A percentile compares a stretch with the other conserved stretches of the same genome.
phyloP scores from a whole-genome alignment of 2,888 invertebrate genomes.

The Athalia rosae region DNA sequence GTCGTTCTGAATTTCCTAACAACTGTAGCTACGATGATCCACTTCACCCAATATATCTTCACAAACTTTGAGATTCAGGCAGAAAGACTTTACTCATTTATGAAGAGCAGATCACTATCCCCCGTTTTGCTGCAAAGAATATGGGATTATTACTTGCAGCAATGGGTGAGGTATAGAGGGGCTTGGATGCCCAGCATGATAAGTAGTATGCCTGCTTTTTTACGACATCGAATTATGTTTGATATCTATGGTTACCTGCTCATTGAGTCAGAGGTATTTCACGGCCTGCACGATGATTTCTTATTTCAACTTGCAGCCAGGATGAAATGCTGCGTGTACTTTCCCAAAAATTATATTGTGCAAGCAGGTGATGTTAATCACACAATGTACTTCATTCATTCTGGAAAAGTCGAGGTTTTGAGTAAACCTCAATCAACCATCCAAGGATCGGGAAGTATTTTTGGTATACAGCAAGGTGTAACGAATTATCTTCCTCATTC shows the following conservation, averaged over 20 bases:
- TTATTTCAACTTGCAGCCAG: constrained; percentile 75
- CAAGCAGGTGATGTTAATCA: constrained; percentile 77
- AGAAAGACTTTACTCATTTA: constrained; percentile 22
- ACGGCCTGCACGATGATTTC: constrained; percentile 74
- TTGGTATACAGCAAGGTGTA: constrained; percentile 29
- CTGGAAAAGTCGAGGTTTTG: constrained; percentile 73
- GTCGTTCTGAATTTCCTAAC: constrained; percentile 32
- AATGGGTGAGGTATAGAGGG: constrained; percentile 29
- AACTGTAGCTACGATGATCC: constrained; percentile 13
- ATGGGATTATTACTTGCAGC: constrained; percentile 36
- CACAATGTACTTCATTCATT: constrained; percentile 77
- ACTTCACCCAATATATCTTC: constrained; percentile 29
- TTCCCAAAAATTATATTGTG: constrained; percentile 77
- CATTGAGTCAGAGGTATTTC: constrained; percentile 75
- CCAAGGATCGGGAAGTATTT: constrained; percentile 20
- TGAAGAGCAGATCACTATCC: constrained; percentile 36
- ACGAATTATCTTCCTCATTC: constrained; percentile 19
- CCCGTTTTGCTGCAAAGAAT: constrained; percentile 28
- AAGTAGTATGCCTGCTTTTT: constrained; percentile 17
- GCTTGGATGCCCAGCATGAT: constrained; percentile 39
- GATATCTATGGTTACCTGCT: constrained; percentile 76
- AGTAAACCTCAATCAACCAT: neutral
- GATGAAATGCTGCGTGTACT: constrained; percentile 76
- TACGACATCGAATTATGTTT: constrained; percentile 75
- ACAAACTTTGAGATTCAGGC: constrained; percentile 34